Evolutionary conservation across 2,888 invertebrate species (phyloP).

Genomic region (Notocelia uddmanniana): DNA sequence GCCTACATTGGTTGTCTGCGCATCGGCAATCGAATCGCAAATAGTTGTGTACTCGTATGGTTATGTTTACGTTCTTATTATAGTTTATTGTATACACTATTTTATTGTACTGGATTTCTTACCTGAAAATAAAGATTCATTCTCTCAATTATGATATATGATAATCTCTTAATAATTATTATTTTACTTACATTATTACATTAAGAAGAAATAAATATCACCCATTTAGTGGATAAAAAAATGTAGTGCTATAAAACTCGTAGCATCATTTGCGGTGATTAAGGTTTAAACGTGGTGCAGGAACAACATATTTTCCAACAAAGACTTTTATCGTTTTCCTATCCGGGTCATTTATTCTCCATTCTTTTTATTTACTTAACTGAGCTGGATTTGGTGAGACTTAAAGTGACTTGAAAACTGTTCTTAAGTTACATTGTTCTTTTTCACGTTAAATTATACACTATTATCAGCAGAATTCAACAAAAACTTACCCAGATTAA

Average conservation of each 20-base stretch:
- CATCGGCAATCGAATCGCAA: no score
- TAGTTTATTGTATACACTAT: no score
- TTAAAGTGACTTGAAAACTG: not conserved
- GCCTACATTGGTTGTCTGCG: no score
- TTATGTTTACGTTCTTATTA: no score
- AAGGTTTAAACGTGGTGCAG: not conserved
- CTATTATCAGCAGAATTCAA: not conserved
- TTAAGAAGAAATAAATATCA: no score
- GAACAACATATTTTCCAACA: slow-evolving; percentile 9
- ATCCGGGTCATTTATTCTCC: slow-evolving; percentile 13
- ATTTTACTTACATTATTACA: no score
- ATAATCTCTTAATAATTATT: no score
- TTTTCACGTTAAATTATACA: not conserved
- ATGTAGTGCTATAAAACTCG: not conserved
- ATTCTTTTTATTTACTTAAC: slow-evolving; percentile 16
- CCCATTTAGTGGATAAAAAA: not conserved
- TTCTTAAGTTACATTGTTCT: not conserved
- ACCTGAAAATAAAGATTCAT: no score
- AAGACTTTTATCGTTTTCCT: slow-evolving; percentile 16
- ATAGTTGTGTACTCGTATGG: no score
- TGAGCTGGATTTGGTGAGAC: not conserved
- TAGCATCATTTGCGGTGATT: not conserved
- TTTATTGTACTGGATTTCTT: no score
- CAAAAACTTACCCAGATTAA: no score
- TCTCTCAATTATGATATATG: no score